A percentile compares a stretch with the other conserved stretches of the same genome.
Conservation (phyloP, 2,797 vertebrate species). For the Anomalospiza imberbis region DNA sequence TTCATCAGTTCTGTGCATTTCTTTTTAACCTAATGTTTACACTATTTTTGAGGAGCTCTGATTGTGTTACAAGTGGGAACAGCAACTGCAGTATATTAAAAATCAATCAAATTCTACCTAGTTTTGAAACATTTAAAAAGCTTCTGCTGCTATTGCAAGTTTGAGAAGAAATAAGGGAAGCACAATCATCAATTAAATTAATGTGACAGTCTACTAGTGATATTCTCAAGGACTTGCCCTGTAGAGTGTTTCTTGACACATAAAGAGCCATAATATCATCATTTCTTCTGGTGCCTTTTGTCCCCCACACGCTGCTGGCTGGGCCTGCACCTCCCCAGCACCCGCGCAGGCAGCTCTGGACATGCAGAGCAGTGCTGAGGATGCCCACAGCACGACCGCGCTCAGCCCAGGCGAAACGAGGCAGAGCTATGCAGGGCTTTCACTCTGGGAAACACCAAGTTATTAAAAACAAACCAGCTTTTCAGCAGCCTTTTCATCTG, state of each 20-base stretch:
- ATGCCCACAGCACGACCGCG: not conserved
- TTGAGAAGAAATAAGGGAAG: not conserved
- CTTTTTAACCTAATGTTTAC: not conserved
- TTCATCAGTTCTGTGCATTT: not conserved
- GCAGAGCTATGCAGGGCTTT: rapidly evolving
- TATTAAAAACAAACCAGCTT: not conserved
- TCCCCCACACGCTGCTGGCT: rapidly evolving
- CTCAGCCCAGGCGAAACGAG: not conserved
- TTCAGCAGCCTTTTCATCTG: not conserved
- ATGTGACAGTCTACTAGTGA: not conserved
- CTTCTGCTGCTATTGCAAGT: not conserved
- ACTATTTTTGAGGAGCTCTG: not conserved
- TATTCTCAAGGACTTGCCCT: not conserved
- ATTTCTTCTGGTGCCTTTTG: not conserved
- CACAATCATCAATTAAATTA: not conserved
- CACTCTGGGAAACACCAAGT: not conserved
- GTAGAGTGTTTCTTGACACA: not conserved
- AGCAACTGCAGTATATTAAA: not conserved
- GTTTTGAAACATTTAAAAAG: not conserved
- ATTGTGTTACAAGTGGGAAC: not conserved
- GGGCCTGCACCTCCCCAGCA: rapidly evolving
- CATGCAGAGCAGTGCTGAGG: not conserved
- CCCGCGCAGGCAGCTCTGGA: rapidly evolving
- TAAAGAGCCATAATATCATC: not conserved
- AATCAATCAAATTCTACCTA: not conserved